Conservation (phyloP, 2,113 vertebrate species). For the Acinonyx jubatus region DNA sequence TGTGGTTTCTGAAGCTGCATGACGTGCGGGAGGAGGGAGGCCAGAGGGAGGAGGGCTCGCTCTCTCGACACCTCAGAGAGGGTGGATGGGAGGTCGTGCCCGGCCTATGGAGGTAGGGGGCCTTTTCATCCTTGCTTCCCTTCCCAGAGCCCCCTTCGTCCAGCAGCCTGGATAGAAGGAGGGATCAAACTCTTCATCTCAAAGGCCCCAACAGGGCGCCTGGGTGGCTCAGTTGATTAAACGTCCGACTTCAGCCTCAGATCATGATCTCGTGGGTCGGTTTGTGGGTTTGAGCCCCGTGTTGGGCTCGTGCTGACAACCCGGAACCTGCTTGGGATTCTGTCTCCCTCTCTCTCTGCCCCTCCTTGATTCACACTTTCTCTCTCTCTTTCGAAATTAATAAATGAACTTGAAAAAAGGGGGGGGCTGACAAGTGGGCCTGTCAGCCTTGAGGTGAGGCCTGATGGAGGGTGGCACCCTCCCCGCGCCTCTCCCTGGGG, state of each 20-base stretch:
- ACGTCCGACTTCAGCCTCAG: too few species aligned
- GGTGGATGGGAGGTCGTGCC: neutral
- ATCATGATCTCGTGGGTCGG: too few species aligned
- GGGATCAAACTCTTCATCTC: neutral
- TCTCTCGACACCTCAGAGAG: neutral
- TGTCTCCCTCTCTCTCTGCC: too few species aligned
- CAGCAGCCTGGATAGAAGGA: neutral
- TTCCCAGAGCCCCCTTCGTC: fast-evolving
- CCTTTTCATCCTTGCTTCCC: fast-evolving
- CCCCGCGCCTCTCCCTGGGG: neutral
- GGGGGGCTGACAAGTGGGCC: neutral
- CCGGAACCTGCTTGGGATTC: too few species aligned
- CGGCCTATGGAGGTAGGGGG: neutral
- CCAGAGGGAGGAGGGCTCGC: neutral
- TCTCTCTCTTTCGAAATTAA: too few species aligned
- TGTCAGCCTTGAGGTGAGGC: neutral
- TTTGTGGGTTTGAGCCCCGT: too few species aligned
- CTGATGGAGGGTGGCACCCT: neutral
- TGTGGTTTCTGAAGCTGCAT: neutral
- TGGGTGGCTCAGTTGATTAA: too few species aligned
- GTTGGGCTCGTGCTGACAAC: too few species aligned
- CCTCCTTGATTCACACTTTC: too few species aligned
- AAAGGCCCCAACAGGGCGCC: neutral
- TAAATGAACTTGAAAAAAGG: too few species aligned
- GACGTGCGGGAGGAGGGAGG: too few species aligned